These are phyloP conservation scores for Ispidina lecontei DNA, from an alignment of 2,797 vertebrate genomes.

Conservation along the genomic window DNA sequence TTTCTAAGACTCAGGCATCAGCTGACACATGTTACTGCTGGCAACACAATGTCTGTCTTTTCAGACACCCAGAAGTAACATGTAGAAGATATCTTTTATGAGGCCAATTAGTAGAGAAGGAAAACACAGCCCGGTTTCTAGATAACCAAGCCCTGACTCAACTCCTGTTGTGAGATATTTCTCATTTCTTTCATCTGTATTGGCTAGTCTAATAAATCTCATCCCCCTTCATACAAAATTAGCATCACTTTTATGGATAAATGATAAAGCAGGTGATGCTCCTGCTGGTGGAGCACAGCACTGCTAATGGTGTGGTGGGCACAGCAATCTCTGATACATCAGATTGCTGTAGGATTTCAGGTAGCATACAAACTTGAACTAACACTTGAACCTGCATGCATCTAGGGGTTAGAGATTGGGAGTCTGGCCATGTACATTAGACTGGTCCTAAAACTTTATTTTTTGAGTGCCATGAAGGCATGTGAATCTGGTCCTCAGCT, in stretches of 20 bases:
- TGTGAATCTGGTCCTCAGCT: background rate
- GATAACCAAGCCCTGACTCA: background rate
- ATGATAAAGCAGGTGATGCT: background rate
- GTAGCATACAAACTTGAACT: background rate
- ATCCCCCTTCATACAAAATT: background rate
- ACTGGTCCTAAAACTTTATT: background rate
- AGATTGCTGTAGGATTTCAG: background rate
- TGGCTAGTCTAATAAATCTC: background rate
- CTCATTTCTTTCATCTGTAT: background rate
- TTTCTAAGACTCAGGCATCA: background rate
- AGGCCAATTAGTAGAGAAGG: background rate
- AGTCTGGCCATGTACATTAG: background rate
- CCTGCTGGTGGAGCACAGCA: background rate
- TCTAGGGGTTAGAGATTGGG: background rate
- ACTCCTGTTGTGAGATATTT: background rate
- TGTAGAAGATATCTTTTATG: background rate
- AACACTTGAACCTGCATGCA: background rate
- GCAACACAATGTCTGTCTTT: background rate
- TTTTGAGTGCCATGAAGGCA: accelerated
- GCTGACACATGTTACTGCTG: background rate
- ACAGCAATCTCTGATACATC: too few relatives aligned
- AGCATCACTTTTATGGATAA: background rate
- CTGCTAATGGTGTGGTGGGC: background rate
- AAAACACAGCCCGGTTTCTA: background rate
- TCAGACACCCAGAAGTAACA: background rate